A percentile compares a stretch with the other conserved stretches of the same genome.
These are phyloP conservation scores for Melanogrammus aeglefinus DNA, from an alignment of 2,797 vertebrate genomes.

Conservation along the genomic window DNA sequence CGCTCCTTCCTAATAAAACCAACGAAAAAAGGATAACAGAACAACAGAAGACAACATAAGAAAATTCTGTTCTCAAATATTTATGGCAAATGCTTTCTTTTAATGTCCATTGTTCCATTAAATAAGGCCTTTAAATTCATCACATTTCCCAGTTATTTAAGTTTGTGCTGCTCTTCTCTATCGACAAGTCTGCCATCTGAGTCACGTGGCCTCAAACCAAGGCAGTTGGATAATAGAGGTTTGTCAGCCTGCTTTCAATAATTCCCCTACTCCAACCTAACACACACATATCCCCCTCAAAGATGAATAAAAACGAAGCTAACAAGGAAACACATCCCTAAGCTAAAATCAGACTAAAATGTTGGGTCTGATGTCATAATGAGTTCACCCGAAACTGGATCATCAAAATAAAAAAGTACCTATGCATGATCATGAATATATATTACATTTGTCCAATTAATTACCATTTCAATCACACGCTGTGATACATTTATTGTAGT, in stretches of 20 bases:
- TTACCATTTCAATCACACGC: neutral
- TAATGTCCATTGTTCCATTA: neutral
- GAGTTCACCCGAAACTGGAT: neutral
- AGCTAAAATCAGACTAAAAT: neutral
- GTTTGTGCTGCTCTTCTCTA: neutral
- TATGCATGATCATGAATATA: neutral
- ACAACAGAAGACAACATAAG: neutral
- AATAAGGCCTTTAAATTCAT: neutral
- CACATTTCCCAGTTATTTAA: neutral
- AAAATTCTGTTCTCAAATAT: neutral
- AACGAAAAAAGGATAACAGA: neutral
- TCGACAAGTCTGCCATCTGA: neutral
- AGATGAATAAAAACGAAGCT: neutral
- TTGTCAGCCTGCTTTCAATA: neutral
- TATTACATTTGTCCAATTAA: neutral
- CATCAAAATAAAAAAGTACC: neutral
- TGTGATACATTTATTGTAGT: neutral
- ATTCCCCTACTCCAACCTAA: neutral
- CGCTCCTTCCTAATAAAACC: neutral
- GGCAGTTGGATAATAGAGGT: neutral
- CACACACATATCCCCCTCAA: neutral
- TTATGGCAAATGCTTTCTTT: neutral
- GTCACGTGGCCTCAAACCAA: neutral
- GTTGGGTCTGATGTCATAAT: neutral
- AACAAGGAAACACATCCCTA: neutral